Evolutionary conservation across 2,888 invertebrate genomes (phyloP).

Genomic region (Hirtodrosophila alboralis): DNA sequence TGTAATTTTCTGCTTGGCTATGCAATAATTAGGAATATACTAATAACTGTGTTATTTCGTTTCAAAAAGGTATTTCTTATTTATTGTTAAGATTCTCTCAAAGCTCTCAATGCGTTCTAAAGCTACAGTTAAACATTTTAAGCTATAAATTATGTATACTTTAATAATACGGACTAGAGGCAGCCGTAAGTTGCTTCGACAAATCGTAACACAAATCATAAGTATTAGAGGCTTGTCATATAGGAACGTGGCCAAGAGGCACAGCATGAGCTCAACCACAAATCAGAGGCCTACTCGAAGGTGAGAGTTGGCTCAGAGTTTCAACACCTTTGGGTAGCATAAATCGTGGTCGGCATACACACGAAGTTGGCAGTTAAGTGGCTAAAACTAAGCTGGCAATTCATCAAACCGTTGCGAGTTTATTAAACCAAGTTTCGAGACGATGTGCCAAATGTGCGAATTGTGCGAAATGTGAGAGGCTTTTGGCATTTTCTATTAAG

Average conservation of each 20-base stretch:
- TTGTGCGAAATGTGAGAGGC: constrained; percentile 64
- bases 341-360: constrained; percentile 38
- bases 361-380: constrained; percentile 67
- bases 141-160: no score
- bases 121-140: no score
- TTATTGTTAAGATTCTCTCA: no score
- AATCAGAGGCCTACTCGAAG: no score
- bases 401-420: constrained; percentile 64
- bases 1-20: no score
- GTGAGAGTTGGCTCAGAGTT: no score
- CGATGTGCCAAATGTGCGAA: constrained; percentile 12
- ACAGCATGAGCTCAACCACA: no score
- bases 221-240: constrained; percentile 40
- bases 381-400: constrained; percentile 75
- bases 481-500: constrained; percentile 73
- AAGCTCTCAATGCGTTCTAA: no score
- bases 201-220: constrained; percentile 49
- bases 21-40: no score
- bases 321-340: constrained; percentile 53
- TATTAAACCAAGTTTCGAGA: constrained; percentile 60
- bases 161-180: no score
- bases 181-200: constrained; percentile 6
- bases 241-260: neutral
- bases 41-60: no score
- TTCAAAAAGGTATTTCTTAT: no score